Base-by-base conservation (phyloP, 2,113 vertebrate genomes). In the Ptychochromis oligacanthus region DNA sequence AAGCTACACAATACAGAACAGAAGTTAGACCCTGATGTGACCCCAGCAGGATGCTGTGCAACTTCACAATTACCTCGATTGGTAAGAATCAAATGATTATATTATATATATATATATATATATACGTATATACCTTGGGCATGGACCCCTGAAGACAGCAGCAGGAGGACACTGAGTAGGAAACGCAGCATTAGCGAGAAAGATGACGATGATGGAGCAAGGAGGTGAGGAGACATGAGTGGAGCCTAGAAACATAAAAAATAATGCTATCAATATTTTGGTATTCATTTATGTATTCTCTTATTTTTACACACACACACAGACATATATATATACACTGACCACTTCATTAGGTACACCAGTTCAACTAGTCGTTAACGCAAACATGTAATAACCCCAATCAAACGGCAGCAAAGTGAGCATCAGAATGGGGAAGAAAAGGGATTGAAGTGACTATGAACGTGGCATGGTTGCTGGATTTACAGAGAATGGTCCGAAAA, bases 111-210 rank as follows among this genome's bases (percentile, higher is more conserved):
- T 4, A 4, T 14, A 12, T 49, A 49, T 52, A 54, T 17, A 74
- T 31, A 20, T 54, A 5, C 10, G n/a, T 46, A 11, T n/a, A 36
- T 75, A 75, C 95, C 95, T 95, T 96, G 95, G 43, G 93, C 77
- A 34, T 89, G 86, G 89, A 94, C 95, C 20, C 74, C 91, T 17
- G 94, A 76, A 56, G 90, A 83, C 79, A 95, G 88, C 79, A 94
- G 87, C 77, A 95, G 81, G 3, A 86, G 28, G 72, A 91, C 38
- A 40, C 83, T 54, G 59, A 90, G 64, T 64, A 90, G 83, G 60
- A 87, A 75, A 64, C 52, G 52, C 84, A 86, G 65, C 92, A 91
- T 93, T 7, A 77, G 72, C 75, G 81, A 24, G 34, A 38, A 56
- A 22, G 85, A 57, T 24, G 80, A 75, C 34, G 87, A 76, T 13